These are phyloP conservation scores for Ochropacha duplaris DNA, from an alignment of 2,888 invertebrate species.

Conservation along the genomic window DNA sequence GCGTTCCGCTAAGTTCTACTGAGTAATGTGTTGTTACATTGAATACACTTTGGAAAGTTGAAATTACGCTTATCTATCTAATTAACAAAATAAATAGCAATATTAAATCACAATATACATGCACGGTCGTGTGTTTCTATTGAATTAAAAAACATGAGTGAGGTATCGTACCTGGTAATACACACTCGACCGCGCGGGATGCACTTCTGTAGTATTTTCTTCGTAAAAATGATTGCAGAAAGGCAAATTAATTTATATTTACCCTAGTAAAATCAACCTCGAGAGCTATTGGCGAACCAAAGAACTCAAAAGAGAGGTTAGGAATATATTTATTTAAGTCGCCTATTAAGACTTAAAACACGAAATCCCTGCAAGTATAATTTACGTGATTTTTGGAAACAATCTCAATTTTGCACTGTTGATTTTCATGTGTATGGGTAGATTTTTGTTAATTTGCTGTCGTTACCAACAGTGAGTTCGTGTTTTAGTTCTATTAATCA, in stretches of 20 bases:
- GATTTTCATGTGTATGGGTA: too few species aligned
- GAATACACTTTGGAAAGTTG: slow-evolving; percentile 28
- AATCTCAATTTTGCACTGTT: too few species aligned
- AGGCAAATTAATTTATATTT: slow-evolving; percentile 59
- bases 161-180: slow-evolving; percentile 23
- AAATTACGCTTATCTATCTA: slow-evolving; percentile 58
- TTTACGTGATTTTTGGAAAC: background rate
- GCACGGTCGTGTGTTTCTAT: slow-evolving; percentile 40
- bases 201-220: slow-evolving; percentile 68
- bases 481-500: background rate
- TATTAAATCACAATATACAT: slow-evolving; percentile 59
- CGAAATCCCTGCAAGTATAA: background rate
- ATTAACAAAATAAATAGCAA: slow-evolving; percentile 73
- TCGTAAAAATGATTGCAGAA: slow-evolving; percentile 79
- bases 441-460: too few species aligned
- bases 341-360: background rate
- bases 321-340: slow-evolving; percentile 37
- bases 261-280: slow-evolving; percentile 43
- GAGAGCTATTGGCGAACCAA: slow-evolving; percentile 20
- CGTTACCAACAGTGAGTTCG: background rate
- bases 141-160: background rate
- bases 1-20: slow-evolving; percentile 35
- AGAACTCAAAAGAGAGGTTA: slow-evolving; percentile 37
- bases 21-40: slow-evolving; percentile 27
- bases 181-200: slow-evolving; percentile 44